Evolutionary conservation across 2,797 vertebrate species (phyloP).

Genomic region (Acipenser transmontanus): DNA sequence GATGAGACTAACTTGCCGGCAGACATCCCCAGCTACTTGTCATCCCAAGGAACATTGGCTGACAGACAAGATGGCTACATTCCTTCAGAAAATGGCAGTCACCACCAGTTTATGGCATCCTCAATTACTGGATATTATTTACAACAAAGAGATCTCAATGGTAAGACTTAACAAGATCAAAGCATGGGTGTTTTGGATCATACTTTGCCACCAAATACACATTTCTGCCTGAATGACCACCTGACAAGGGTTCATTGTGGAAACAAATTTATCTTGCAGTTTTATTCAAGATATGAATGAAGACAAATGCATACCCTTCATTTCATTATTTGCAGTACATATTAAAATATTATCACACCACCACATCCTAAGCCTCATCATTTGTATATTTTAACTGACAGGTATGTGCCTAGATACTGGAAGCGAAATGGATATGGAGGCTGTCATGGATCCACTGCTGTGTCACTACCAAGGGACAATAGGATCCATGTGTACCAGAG

Average conservation of each 20-base stretch:
- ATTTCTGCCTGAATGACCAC: neutral
- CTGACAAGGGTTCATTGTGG: neutral
- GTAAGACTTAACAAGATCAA: conserved; percentile 41
- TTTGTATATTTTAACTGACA: conserved; percentile 26
- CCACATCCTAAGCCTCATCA: too few relatives aligned
- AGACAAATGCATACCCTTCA: neutral
- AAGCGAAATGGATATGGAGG: conserved; percentile 82
- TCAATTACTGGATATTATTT: conserved; percentile 79
- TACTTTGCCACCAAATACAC: neutral
- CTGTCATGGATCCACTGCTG: conserved; percentile 71
- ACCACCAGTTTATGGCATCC: conserved; percentile 78
- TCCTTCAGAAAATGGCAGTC: conserved; percentile 83
- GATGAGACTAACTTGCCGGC: conserved; percentile 93
- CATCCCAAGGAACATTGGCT: conserved; percentile 88
- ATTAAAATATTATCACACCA: too few relatives aligned
- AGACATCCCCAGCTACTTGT: conserved; percentile 92
- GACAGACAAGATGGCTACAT: conserved; percentile 87
- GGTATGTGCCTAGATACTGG: conserved; percentile 77
- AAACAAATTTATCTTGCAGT: neutral
- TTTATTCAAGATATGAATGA: neutral
- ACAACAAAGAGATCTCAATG: conserved; percentile 75
- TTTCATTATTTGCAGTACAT: too few relatives aligned
- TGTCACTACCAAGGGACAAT: conserved; percentile 75
- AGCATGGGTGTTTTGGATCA: too few relatives aligned
- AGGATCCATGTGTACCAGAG: conserved; percentile 63